Percentiles rank a stretch among this genome's conserved stretches.
These are phyloP conservation scores for Blastomussa wellsi DNA, from an alignment of 92 coral and sea anemone genomes.

Conservation along the genomic window DNA sequence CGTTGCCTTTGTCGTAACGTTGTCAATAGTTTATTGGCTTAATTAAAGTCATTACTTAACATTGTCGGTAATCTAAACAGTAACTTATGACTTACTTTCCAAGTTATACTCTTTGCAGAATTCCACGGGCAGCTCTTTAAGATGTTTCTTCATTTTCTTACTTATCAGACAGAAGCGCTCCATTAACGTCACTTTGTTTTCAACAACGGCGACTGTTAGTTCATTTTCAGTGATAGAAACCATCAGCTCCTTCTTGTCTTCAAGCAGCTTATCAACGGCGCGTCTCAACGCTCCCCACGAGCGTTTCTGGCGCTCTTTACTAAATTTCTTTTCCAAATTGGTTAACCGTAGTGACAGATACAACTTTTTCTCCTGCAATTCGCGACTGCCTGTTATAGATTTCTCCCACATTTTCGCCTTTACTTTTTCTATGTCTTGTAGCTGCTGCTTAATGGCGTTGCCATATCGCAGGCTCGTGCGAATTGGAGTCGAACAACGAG, in stretches of 20 bases:
- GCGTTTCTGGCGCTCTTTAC: not conserved
- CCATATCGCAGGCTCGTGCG: slow-evolving; percentile 73
- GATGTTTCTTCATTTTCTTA: not conserved
- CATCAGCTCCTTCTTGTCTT: not conserved
- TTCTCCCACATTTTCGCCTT: not conserved
- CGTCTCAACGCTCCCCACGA: not conserved
- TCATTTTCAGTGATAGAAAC: not conserved
- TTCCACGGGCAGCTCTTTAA: not conserved
- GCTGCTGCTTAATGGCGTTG: slow-evolving; percentile 56
- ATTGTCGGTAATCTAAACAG: no score
- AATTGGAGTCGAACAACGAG: slow-evolving; percentile 71
- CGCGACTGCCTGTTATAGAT: not conserved
- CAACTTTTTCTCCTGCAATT: not conserved
- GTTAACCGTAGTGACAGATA: not conserved
- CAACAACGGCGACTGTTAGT: slow-evolving; percentile 1
- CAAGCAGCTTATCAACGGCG: not conserved
- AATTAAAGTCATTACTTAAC: no score
- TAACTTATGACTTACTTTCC: not conserved
- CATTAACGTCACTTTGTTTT: slow-evolving; percentile 57
- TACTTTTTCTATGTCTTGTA: slow-evolving; percentile 67
- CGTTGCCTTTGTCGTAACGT: not conserved
- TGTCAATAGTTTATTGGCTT: not conserved
- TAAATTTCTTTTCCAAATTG: not conserved
- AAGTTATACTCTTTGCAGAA: slow-evolving; percentile 19
- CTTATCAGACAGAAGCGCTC: slow-evolving; percentile 1